Conservation (phyloP, 2,113 vertebrate genomes). For the Phainopepla nitens region DNA sequence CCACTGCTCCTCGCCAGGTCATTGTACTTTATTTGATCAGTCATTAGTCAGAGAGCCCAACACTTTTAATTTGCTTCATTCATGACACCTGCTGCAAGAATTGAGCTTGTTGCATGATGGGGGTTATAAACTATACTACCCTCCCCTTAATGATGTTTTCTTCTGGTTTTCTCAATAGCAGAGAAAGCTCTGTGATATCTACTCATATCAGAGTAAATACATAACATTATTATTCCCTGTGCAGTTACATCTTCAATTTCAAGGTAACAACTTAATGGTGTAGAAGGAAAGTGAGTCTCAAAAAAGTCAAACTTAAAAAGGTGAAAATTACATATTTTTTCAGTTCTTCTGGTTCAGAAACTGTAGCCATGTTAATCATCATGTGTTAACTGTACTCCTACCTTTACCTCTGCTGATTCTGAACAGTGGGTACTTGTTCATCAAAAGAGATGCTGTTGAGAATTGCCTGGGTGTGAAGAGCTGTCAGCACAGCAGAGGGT, state of each 20-base stretch:
- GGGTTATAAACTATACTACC: background rate
- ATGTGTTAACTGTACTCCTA: background rate
- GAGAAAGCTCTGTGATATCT: background rate
- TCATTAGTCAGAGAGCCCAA: background rate
- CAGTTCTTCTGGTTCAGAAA: background rate
- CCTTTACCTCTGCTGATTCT: background rate
- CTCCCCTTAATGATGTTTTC: background rate
- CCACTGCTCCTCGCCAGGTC: accelerated
- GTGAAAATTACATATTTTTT: background rate
- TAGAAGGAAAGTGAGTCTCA: background rate
- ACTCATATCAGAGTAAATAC: background rate
- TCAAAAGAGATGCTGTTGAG: background rate
- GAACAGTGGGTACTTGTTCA: background rate
- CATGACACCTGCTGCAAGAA: background rate
- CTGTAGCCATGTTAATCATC: background rate
- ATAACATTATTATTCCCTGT: background rate
- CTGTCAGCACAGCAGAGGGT: background rate
- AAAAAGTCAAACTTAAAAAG: background rate
- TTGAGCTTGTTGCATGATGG: background rate
- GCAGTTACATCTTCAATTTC: background rate
- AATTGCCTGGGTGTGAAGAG: background rate
- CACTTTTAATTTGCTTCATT: background rate
- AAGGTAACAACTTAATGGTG: background rate
- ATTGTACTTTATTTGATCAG: background rate
- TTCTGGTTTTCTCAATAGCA: background rate